Evolutionary conservation across 2,797 vertebrate genomes (phyloP).

Genomic region (Odontamblyopus rebecca): DNA sequence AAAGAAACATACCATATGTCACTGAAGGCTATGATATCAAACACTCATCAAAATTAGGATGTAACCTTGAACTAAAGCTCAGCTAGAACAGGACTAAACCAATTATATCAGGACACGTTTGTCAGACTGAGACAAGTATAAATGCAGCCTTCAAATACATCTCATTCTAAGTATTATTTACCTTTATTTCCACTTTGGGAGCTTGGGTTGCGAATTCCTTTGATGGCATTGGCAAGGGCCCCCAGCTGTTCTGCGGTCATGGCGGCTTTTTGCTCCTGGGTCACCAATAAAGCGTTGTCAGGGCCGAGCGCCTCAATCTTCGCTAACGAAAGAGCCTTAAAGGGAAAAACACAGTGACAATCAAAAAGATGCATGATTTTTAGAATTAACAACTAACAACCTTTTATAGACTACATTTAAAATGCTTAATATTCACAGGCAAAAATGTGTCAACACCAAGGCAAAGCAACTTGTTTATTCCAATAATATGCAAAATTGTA

Average conservation of each 20-base stretch:
- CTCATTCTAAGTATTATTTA: constrained; percentile 14
- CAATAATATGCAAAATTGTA: too few relatives aligned
- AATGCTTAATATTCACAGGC: too few relatives aligned
- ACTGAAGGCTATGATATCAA: too few relatives aligned
- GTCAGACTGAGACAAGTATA: background rate
- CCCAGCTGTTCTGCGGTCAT: constrained; percentile 39
- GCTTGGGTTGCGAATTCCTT: constrained; percentile 8
- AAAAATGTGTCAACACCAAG: too few relatives aligned
- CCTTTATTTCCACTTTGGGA: constrained; percentile 2
- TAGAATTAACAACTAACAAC: background rate
- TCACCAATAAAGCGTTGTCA: constrained; percentile 68
- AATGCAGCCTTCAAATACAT: background rate
- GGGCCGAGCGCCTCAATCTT: constrained; percentile 71
- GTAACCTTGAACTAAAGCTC: background rate
- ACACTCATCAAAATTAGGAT: too few relatives aligned
- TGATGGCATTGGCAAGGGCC: constrained; percentile 30
- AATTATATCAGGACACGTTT: background rate
- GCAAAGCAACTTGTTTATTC: too few relatives aligned
- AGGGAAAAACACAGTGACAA: background rate
- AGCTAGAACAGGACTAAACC: background rate
- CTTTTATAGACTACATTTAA: too few relatives aligned
- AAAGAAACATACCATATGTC: too few relatives aligned
- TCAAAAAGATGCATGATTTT: background rate
- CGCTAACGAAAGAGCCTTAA: constrained; percentile 57
- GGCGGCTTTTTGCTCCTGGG: constrained; percentile 43